Conservation (phyloP, 2,113 vertebrate species). For the Rana temporaria region DNA sequence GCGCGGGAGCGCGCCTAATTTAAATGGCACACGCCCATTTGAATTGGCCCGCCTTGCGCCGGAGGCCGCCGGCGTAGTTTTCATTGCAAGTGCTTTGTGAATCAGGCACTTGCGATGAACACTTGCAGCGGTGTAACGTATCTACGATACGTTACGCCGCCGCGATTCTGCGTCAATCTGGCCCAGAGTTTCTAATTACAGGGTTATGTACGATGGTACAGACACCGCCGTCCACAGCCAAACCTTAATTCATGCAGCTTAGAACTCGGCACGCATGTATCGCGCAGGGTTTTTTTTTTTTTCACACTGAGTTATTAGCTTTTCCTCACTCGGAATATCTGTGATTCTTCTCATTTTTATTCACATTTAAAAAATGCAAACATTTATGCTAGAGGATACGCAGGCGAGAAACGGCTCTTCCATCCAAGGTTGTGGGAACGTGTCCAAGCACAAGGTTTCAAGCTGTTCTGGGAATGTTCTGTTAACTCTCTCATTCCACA, state of each 20-base stretch:
- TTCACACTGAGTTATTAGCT: background rate
- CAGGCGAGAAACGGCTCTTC: slow-evolving; percentile 32
- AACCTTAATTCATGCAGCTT: background rate
- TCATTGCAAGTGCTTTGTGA: too few relatives aligned
- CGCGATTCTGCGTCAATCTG: too few relatives aligned
- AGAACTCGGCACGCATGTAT: background rate
- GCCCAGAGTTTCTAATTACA: too few relatives aligned
- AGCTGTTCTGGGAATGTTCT: slow-evolving; percentile 28
- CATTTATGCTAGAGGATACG: slow-evolving; percentile 33
- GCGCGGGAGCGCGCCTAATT: too few relatives aligned
- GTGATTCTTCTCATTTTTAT: slow-evolving; percentile 1
- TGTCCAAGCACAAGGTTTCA: slow-evolving; percentile 55
- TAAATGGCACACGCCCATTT: too few relatives aligned
- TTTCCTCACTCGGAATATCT: background rate
- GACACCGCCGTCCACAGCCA: background rate
- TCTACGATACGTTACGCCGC: too few relatives aligned
- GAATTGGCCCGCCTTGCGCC: too few relatives aligned
- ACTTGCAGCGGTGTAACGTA: too few relatives aligned
- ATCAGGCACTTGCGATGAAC: too few relatives aligned
- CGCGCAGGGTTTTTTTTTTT: too few relatives aligned
- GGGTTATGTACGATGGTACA: too few relatives aligned
- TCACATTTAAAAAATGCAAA: slow-evolving; percentile 31
- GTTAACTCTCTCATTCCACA: slow-evolving; percentile 16
- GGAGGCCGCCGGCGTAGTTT: too few relatives aligned
- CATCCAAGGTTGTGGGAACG: slow-evolving; percentile 16